Evolutionary conservation across 2,113 vertebrate genomes (phyloP), one percentile per base, ranked within the genome.

Genomic region (Sakesphorus luctuosus): DNA sequence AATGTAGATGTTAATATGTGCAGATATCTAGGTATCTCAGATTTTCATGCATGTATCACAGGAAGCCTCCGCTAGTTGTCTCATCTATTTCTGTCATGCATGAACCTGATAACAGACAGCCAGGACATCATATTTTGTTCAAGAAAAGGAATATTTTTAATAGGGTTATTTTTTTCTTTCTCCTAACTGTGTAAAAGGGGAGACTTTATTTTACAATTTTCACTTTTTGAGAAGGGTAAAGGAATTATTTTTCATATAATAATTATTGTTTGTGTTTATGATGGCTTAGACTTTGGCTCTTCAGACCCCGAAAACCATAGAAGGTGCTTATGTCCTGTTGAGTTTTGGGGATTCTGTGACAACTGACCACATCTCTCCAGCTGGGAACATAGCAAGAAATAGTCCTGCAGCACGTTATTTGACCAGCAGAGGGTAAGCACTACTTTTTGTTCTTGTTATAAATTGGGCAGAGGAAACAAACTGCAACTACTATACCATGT

Each of bases 331-430:
- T 10, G 99, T 99, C 59, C 98, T 99, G 19, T 97, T 99, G 87
- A 99, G 98, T 97, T 84, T 99, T 69, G 99, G 99, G 18, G 99
- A 99, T 96, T 99, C 99, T 1, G 99, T 99, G 83, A 99, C 99
- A 65, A 99, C 99, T 3, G 99, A 99, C 95, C 99, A 99, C 97
- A 99, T 99, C 89, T 99, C 99, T 71, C 99, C 99, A 38, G 99
- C 99, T 26, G 99, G 99, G 71, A 99, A 99, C 97, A 99, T 99
- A 40, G 99, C 99, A 84, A 98, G 99, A 86, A 99, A 98, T 95
- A 99, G 99, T 95, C 86, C 99, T 50, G 99, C 99, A 44, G 99
- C 99, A 23, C 99, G 99, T 75, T 99, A 99, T 83, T 98, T 99
- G 87, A 98, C 98, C 31, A 97, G 73, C 95, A 98, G 98, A 94